These are phyloP conservation scores for Cyclura pinguis DNA, from an alignment of 2,797 vertebrate species.

Conservation along the genomic window DNA sequence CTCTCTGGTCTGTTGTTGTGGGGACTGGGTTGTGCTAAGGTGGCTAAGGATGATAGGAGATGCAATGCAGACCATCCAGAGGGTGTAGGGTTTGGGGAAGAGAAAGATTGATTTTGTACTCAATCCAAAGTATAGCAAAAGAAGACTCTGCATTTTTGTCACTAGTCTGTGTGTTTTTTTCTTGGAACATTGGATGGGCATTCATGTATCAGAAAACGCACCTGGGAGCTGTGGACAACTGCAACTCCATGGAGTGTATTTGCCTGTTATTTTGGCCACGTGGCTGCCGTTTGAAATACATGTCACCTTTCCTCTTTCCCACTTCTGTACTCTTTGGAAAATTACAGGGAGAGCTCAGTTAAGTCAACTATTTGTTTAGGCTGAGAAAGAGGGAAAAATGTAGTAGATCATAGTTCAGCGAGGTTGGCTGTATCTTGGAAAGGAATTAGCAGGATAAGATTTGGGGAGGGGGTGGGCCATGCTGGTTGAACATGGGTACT, in stretches of 20 bases:
- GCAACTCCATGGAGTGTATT: background rate
- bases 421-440: background rate
- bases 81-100: background rate
- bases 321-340: background rate
- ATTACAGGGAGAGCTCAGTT: background rate
- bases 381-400: background rate
- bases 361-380: too few relatives aligned
- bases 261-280: background rate
- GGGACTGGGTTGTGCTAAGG: background rate
- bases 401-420: background rate
- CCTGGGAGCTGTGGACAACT: background rate
- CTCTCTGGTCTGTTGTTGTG: background rate
- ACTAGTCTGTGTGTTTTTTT: background rate
- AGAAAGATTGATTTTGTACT: background rate
- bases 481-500: background rate
- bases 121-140: background rate
- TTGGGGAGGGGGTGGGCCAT: background rate
- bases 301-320: background rate
- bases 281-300: background rate
- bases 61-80: background rate
- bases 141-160: background rate
- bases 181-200: background rate
- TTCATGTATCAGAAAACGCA: background rate
- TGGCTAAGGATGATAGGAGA: background rate
- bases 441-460: background rate